phyloP scores from a whole-genome alignment of 2,888 invertebrate species.

The Proisotoma minuta region DNA sequence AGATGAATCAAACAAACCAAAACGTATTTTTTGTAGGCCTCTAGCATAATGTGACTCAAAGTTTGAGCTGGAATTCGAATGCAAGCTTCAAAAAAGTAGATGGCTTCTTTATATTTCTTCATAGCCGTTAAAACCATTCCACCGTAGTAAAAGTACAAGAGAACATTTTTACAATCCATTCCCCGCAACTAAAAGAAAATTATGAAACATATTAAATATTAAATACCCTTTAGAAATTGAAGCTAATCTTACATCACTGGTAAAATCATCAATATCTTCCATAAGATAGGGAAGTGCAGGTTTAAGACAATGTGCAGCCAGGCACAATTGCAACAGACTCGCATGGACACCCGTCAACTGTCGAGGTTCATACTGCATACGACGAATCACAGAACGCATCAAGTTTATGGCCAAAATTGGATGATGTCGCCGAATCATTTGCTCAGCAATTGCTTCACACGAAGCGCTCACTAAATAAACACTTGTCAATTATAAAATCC shows the following conservation, averaged over 20 bases:
- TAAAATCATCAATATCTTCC: slow-evolving; percentile 85
- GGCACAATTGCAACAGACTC: slow-evolving; percentile 85
- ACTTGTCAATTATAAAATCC: background rate
- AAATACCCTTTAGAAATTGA: background rate
- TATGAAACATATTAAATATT: slow-evolving; percentile 3
- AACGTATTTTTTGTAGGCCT: slow-evolving; percentile 94
- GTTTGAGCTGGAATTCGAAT: slow-evolving; percentile 91
- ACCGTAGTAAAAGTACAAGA: slow-evolving; percentile 93
- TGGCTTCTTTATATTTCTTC: slow-evolving; percentile 85
- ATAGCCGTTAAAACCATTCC: slow-evolving; percentile 94
- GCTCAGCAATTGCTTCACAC: slow-evolving; percentile 76
- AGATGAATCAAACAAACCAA: slow-evolving; percentile 84
- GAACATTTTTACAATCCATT: slow-evolving; percentile 75
- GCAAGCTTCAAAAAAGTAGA: slow-evolving; percentile 93
- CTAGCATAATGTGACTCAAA: slow-evolving; percentile 94
- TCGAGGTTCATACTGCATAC: slow-evolving; percentile 25
- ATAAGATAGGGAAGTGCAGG: slow-evolving; percentile 83
- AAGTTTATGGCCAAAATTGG: slow-evolving; percentile 78
- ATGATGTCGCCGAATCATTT: slow-evolving; percentile 70
- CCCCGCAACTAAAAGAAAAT: slow-evolving; percentile 19
- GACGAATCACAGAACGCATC: slow-evolving; percentile 75
- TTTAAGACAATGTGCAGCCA: slow-evolving; percentile 85
- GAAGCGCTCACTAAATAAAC: slow-evolving; percentile 72
- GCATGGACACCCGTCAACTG: slow-evolving; percentile 92
- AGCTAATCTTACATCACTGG: slow-evolving; percentile 63